Base-by-base conservation (phyloP, 30 jellyfish, hydroid and myxozoan genomes). In the Catostylus mosaicus region DNA sequence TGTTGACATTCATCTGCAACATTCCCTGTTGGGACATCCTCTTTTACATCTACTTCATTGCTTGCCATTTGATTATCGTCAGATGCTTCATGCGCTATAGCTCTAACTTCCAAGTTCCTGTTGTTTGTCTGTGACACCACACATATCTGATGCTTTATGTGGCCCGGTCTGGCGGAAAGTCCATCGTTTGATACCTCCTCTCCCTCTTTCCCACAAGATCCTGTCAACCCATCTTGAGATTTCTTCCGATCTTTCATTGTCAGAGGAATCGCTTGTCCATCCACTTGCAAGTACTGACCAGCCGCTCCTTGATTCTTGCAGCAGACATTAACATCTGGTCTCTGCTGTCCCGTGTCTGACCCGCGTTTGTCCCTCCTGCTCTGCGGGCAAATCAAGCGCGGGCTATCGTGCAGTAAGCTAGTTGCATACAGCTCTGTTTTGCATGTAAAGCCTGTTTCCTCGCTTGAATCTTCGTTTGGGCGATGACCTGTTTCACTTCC, bases 401-500 rank as follows among this genome's bases (percentile, higher is more conserved):
- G 68, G 34, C 68, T 38, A 20, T 71, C 67, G 43, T 50, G 51
- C 7, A 59, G 22, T 19, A 30, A 19, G 45, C 50, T 33, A 30
- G 46, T 50, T 8, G 37, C 24, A 26, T 43, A 71, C 18, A 71
- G 22, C 24, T 71, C 83, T 4, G 83, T 31, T 24, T 71, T 71
- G 48, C 51, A 36, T 6, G 83, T 71, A n/a, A 18, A 43, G 45
- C 67, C 33, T 0, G 54, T 56, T 46, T 71, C 83, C 12, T 71
- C 83, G 52, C 22, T 30, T 7, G 83, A 71, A 43, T 71, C 83
- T 30, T 24, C 83, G 23, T 10, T 46, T 43, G 54, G 48, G 24
- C 63, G 63, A 50, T 50, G 14, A 2, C 63, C 24, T 16, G 14
- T 50, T 6, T 50, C 20, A 16, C 27, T 43, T 43, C 54, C 16